These are phyloP conservation scores for Hassar affinis DNA, from an alignment of 2,113 vertebrate genomes.

Conservation along the genomic window DNA sequence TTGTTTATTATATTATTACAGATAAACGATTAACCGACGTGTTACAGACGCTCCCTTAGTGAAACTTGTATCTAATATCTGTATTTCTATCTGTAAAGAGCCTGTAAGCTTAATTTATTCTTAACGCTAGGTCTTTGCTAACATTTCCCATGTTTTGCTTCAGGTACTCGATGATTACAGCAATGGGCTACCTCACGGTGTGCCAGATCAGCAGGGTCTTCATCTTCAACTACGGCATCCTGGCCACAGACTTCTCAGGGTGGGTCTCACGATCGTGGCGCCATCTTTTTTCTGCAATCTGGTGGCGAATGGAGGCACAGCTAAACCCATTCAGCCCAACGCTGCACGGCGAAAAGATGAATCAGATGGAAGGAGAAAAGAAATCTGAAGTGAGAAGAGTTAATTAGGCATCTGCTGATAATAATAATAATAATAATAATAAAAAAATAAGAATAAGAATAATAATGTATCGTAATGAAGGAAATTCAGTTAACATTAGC, in stretches of 20 bases:
- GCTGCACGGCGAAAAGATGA: neutral
- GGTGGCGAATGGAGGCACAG: neutral
- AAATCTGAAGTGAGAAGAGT: constrained; percentile 12
- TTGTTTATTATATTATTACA: no score
- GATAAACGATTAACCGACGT: no score
- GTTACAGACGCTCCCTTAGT: no score
- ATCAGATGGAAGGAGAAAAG: neutral
- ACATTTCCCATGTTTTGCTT: constrained; percentile 15
- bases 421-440: neutral
- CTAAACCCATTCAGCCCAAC: constrained; percentile 3
- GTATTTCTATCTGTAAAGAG: neutral
- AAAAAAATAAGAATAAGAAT: neutral
- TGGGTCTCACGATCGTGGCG: constrained; percentile 54
- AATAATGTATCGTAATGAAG: neutral
- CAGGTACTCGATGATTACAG: constrained; percentile 71
- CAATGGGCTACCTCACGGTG: constrained; percentile 73
- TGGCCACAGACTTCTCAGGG: constrained; percentile 81
- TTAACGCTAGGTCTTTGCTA: neutral
- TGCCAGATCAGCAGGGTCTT: constrained; percentile 74
- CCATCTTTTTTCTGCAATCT: neutral
- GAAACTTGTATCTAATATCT: neutral
- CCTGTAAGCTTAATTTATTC: neutral
- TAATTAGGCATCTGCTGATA: constrained; percentile 1
- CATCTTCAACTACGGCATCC: constrained; percentile 76
- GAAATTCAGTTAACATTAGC: neutral